Evolutionary conservation across 2,888 invertebrate species (phyloP).

Genomic region (Amiota minor): DNA sequence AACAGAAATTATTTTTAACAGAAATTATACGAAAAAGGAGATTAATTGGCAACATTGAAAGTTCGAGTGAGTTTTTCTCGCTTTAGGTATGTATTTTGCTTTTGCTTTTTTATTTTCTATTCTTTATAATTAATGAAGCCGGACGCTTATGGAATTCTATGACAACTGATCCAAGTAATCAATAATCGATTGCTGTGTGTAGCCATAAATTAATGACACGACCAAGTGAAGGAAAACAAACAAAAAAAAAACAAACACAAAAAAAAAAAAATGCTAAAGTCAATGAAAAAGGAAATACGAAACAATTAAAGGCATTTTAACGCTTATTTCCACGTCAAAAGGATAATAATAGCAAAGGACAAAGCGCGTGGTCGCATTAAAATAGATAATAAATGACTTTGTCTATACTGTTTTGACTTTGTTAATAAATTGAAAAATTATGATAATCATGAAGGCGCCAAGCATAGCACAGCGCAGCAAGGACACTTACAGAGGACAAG

Average conservation of each 20-base stretch:
- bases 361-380: slow-evolving; percentile 41
- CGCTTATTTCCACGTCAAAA: slow-evolving; percentile 55
- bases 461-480: slow-evolving; percentile 7
- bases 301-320: slow-evolving; percentile 62
- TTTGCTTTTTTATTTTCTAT: not conserved
- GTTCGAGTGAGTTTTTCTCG: not conserved
- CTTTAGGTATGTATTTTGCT: not conserved
- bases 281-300: slow-evolving; percentile 9
- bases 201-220: not conserved
- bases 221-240: slow-evolving; percentile 26
- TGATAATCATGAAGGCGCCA: slow-evolving; percentile 53
- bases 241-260: slow-evolving; percentile 50
- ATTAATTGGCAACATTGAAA: slow-evolving; percentile 4
- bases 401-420: slow-evolving; percentile 67
- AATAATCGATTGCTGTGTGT: not conserved
- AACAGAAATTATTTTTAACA: slow-evolving; percentile 67
- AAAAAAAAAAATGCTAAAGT: slow-evolving; percentile 57
- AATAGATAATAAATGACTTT: slow-evolving; percentile 62
- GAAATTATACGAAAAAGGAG: slow-evolving; percentile 46
- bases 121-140: not conserved
- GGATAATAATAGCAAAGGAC: slow-evolving; percentile 35
- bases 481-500: slow-evolving; percentile 6
- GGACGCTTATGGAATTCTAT: not conserved
- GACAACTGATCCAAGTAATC: not conserved
- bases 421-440: slow-evolving; percentile 67